Conservation (phyloP, 1,140 invertebrate species). For the Latrodectus geometricus region DNA sequence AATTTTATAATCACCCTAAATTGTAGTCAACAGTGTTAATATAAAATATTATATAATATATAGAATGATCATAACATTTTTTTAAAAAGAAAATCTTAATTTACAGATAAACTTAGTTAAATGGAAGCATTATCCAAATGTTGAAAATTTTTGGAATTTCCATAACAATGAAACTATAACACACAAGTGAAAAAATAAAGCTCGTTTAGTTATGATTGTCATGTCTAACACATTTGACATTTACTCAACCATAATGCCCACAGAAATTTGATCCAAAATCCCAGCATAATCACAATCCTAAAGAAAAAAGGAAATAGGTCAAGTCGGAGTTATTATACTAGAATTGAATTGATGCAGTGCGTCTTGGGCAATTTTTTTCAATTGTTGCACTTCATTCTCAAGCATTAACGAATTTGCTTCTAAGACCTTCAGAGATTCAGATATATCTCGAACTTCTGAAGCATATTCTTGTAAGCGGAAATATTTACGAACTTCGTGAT, state of each 20-base stretch:
- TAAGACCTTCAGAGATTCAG: slow-evolving; percentile 44
- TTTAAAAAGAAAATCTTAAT: no score
- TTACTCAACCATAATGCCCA: no score
- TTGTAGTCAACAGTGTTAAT: no score
- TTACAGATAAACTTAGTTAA: no score
- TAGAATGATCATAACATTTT: no score
- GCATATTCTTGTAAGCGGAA: slow-evolving; percentile 58
- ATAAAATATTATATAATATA: no score
- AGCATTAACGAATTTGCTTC: slow-evolving; percentile 55
- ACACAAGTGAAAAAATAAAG: background rate
- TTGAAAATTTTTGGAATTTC: no score
- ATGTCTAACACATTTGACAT: no score
- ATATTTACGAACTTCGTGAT: slow-evolving; percentile 58
- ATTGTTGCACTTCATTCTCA: slow-evolving; percentile 54
- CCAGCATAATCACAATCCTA: no score
- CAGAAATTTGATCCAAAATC: background rate
- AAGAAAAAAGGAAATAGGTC: background rate
- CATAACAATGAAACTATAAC: no score
- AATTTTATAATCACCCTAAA: no score
- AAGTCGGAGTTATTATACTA: background rate
- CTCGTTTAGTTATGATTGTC: background rate
- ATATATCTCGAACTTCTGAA: slow-evolving; percentile 53
- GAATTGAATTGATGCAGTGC: slow-evolving; percentile 45
- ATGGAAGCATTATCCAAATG: no score
- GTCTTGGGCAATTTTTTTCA: slow-evolving; percentile 52